Base-by-base conservation (phyloP, 2,113 vertebrate species). In the Probosciger aterrimus region DNA sequence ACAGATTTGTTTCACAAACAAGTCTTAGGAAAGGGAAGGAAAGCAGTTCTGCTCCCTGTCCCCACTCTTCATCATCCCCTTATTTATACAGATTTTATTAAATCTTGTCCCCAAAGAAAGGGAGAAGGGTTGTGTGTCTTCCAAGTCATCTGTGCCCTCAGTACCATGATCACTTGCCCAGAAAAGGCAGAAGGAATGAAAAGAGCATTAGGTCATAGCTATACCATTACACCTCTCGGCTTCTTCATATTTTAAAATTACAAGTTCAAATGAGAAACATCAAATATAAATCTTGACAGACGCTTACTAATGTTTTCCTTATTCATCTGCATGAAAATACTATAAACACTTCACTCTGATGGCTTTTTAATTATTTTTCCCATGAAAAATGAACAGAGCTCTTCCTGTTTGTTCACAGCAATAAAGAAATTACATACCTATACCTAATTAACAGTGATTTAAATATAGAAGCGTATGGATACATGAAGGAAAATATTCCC, bases 371-470 rank as follows among this genome's bases (percentile, higher is more conserved):
- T 9, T 68, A 41, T 59, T 80, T 73, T 43, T 74, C 11, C 1
- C 23, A 41, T 80, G 46, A 87, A 95, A 95, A 77, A 79, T 80
- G 43, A 95, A n/a, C 27, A 91, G 80, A 77, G 6, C 17, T 92
- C 47, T 95, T 95, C 91, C 76, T 95, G 86, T 92, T 93, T 96
- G 63, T 86, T 93, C 86, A 69, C 73, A 96, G 81, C 31, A 91
- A 95, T 86, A 94, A 90, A 70, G 63, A 74, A 92, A 90, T 86
- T 70, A 53, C 15, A 43, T 69, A 94, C 15, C 89, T 79, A 92
- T 86, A 79, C 71, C 76, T 83, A 92, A 93, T 91, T 77, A 84
- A 2, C 23, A 79, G 41, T 64, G 49, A 78, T 92, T 96, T 91
- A 96, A 94, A 86, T 93, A 86, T 86, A 85, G 89, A 92, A 84